These are phyloP conservation scores for Calephelis perditalis DNA, from an alignment of 2,888 invertebrate species.

Conservation along the genomic window DNA sequence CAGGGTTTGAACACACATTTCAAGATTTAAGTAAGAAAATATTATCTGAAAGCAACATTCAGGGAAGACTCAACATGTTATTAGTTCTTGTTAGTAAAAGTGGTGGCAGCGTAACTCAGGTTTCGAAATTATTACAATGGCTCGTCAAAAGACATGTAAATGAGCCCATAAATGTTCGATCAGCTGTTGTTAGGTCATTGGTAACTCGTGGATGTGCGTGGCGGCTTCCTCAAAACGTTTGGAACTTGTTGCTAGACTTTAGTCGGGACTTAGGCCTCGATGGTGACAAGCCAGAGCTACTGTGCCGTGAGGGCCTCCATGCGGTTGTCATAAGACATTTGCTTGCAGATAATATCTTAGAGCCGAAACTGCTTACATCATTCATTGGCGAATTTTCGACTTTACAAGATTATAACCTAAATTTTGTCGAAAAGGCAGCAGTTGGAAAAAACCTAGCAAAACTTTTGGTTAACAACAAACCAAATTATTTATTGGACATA, in stretches of 20 bases:
- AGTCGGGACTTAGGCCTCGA: conserved; percentile 50
- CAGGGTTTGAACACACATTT: conserved; percentile 44
- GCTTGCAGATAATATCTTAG: conserved; percentile 31
- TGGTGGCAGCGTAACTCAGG: conserved; percentile 42
- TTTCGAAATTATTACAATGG: conserved; percentile 41
- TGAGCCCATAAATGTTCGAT: conserved; percentile 49
- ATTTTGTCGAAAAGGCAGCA: conserved; percentile 34
- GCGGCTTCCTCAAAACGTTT: conserved; percentile 44
- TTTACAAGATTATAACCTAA: conserved; percentile 43
- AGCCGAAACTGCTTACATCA: conserved; percentile 32
- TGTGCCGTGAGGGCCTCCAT: conserved; percentile 52
- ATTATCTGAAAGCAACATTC: conserved; percentile 37
- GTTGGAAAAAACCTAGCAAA: conserved; percentile 34
- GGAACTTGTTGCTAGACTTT: conserved; percentile 45
- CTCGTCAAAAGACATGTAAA: conserved; percentile 43
- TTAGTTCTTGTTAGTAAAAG: conserved; percentile 58
- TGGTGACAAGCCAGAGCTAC: conserved; percentile 39
- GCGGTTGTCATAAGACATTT: conserved; percentile 47
- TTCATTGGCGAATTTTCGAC: conserved; percentile 43
- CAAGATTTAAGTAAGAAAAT: conserved; percentile 45
- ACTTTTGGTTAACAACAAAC: conserved; percentile 34
- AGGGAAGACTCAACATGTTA: conserved; percentile 51
- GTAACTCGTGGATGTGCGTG: conserved; percentile 50
- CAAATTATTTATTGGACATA: conserved; percentile 37
- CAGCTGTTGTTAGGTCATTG: conserved; percentile 51